Percentiles rank a stretch among this genome's conserved stretches.
These are phyloP conservation scores for Zonitis immaculata DNA, from an alignment of 2,888 invertebrate genomes.

Conservation along the genomic window DNA sequence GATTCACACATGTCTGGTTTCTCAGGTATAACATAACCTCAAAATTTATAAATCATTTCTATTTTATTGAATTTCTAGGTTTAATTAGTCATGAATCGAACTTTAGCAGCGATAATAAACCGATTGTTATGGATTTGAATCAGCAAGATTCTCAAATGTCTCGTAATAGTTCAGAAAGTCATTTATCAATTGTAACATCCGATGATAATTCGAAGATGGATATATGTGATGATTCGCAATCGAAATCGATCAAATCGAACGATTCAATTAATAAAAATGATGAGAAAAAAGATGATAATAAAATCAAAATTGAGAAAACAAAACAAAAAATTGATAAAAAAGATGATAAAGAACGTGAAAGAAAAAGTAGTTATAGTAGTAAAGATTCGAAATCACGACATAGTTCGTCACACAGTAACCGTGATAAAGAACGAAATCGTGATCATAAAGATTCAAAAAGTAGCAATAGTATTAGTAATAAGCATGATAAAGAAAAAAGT, in stretches of 20 bases:
- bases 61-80: conserved; percentile 34
- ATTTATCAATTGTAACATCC: conserved; percentile 52
- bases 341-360: conserved; percentile 31
- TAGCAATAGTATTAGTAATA: conserved; percentile 42
- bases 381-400: conserved; percentile 15
- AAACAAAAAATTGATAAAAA: conserved; percentile 49
- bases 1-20: conserved; percentile 58
- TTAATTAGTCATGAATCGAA: conserved; percentile 53
- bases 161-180: conserved; percentile 59
- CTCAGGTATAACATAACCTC: conserved; percentile 39
- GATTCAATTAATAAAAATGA: conserved; percentile 14
- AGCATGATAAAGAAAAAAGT: conserved; percentile 42
- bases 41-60: background rate
- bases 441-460: conserved; percentile 27
- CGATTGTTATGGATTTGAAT: conserved; percentile 40
- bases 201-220: conserved; percentile 50
- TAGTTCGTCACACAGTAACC: conserved; percentile 12
- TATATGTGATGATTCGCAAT: conserved; percentile 35
- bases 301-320: conserved; percentile 16
- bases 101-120: conserved; percentile 31
- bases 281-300: conserved; percentile 18
- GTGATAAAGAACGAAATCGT: conserved; percentile 25
- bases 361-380: conserved; percentile 10
- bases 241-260: conserved; percentile 20
- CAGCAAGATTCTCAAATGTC: conserved; percentile 60